These are phyloP conservation scores for Corythornis madagascariensis DNA, from an alignment of 2,113 vertebrate genomes.

Conservation along the genomic window DNA sequence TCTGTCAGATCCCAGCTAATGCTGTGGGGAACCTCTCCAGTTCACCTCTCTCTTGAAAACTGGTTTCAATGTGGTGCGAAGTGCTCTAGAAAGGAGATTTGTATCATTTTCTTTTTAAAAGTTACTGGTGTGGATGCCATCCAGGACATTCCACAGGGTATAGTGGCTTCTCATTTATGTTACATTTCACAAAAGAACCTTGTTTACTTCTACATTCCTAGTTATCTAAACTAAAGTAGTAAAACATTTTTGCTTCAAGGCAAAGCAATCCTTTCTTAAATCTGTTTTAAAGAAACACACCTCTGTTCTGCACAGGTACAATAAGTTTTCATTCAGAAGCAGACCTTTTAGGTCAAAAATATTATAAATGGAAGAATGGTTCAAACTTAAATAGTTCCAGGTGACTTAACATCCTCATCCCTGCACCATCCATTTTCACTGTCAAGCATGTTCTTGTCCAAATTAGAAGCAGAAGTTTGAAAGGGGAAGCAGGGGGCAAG, in stretches of 20 bases:
- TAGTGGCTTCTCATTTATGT: neutral
- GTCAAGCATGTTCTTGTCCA: neutral
- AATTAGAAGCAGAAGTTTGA: neutral
- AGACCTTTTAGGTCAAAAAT: neutral
- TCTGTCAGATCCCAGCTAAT: neutral
- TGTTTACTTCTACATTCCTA: neutral
- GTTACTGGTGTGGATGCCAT: neutral
- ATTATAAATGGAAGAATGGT: neutral
- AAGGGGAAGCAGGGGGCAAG: neutral
- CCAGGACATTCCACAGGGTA: neutral
- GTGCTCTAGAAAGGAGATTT: neutral
- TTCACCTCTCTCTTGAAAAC: neutral
- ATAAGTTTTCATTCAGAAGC: neutral
- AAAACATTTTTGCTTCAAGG: neutral
- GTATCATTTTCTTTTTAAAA: neutral
- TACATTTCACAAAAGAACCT: neutral
- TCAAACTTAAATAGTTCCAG: neutral
- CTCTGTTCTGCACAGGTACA: neutral
- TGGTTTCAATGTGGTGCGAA: neutral
- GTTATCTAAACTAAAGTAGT: neutral
- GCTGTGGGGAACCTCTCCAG: neutral
- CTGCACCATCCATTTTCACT: neutral
- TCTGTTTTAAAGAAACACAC: neutral
- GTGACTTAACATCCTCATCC: neutral
- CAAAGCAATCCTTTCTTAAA: neutral